These are phyloP conservation scores for Esox lucius DNA, from an alignment of 2,797 vertebrate genomes.

Conservation along the genomic window DNA sequence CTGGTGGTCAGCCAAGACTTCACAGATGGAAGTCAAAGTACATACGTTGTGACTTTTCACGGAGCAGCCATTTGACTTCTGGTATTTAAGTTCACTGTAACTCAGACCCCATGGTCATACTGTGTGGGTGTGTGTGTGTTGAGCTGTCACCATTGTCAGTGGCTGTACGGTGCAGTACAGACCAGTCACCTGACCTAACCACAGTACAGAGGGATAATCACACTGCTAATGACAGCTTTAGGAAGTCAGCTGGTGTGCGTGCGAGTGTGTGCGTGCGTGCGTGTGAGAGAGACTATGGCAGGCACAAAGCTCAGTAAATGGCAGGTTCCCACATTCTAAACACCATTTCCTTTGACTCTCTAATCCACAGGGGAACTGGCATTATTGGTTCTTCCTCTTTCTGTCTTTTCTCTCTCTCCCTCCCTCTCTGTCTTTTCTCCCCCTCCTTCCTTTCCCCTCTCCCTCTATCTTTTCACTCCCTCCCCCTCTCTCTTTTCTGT, in stretches of 20 bases:
- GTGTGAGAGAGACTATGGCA: conserved; percentile 19
- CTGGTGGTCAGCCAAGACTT: no score
- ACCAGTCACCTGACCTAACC: conserved; percentile 20
- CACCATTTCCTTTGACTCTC: conserved; percentile 67
- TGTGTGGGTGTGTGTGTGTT: background rate
- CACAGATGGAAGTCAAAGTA: background rate
- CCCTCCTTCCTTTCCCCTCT: conserved; percentile 1
- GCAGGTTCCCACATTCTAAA: conserved; percentile 64
- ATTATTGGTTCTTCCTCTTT: conserved; percentile 17
- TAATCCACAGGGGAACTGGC: conserved; percentile 67
- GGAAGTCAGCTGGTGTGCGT: conserved; percentile 8
- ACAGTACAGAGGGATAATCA: conserved; percentile 22
- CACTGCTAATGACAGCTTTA: conserved; percentile 27
- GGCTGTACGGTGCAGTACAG: conserved; percentile 5
- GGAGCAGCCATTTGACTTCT: background rate
- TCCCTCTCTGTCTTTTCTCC: background rate
- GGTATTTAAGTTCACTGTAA: background rate
- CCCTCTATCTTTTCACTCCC: no score
- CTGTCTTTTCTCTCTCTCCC: conserved; percentile 24
- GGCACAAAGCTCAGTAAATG: conserved; percentile 39
- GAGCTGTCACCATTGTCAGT: conserved; percentile 3
- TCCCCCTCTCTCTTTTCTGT: no score
- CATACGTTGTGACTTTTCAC: background rate
- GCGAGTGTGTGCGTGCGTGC: conserved; percentile 4
- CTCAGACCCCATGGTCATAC: background rate